Evolutionary conservation across 2,113 vertebrate species (phyloP).

Genomic region (Poeciliopsis prolifica): DNA sequence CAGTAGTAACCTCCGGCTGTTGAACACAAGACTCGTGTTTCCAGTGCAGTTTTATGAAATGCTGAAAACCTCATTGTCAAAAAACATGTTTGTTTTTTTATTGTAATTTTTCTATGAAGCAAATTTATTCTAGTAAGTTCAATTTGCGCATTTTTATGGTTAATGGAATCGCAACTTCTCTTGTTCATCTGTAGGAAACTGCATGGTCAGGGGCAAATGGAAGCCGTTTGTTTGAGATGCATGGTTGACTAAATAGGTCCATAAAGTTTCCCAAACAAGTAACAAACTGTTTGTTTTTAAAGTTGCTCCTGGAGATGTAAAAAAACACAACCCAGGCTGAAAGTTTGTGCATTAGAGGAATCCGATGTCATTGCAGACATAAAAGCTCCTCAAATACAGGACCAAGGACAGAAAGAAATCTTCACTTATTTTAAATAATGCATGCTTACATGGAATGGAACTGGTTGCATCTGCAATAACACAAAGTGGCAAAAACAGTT

Average conservation of each 20-base stretch:
- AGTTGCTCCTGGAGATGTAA: neutral
- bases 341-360: constrained; percentile 30
- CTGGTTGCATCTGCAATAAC: constrained; percentile 63
- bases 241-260: neutral
- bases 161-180: too few relatives aligned
- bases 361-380: constrained; percentile 50
- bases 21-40: too few relatives aligned
- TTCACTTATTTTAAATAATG: constrained; percentile 73
- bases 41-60: too few relatives aligned
- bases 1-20: too few relatives aligned
- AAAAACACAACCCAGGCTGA: neutral
- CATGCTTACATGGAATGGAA: constrained; percentile 54
- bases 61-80: too few relatives aligned
- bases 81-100: too few relatives aligned
- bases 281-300: constrained; percentile 4
- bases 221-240: constrained; percentile 7
- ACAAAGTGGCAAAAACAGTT: constrained; percentile 52
- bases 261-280: neutral
- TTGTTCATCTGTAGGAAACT: neutral
- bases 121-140: too few relatives aligned
- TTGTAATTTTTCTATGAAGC: too few relatives aligned
- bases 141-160: too few relatives aligned
- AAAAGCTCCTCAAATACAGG: constrained; percentile 44
- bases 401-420: constrained; percentile 60
- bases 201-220: neutral